Evolutionary conservation across 2,888 invertebrate genomes (phyloP).

Genomic region (Crossocerus cetratus): DNA sequence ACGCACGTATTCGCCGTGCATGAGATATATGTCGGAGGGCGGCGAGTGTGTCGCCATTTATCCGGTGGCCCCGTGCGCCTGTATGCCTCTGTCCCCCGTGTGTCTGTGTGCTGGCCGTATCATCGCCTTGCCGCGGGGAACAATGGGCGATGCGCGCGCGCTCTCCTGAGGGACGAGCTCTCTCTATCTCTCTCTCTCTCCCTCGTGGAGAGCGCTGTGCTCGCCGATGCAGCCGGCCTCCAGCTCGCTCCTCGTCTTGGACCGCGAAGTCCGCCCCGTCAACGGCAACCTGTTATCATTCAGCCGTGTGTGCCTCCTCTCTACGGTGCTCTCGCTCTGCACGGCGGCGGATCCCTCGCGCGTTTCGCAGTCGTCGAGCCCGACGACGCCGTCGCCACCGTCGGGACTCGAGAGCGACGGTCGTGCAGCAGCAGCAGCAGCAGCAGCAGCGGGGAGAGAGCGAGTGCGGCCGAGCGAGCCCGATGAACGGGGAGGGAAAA

Average conservation of each 20-base stretch:
- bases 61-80: conserved; percentile 47
- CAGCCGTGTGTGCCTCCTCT: conserved; percentile 7
- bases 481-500: not conserved
- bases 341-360: too few relatives aligned
- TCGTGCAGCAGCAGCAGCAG: not conserved
- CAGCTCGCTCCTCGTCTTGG: conserved; percentile 23
- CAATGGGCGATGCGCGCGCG: conserved; percentile 59
- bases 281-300: conserved; percentile 54
- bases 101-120: conserved; percentile 43
- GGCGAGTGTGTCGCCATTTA: conserved; percentile 63
- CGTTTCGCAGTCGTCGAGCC: conserved; percentile 17
- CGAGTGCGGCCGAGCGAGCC: not conserved
- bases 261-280: conserved; percentile 13
- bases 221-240: conserved; percentile 19
- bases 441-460: not conserved
- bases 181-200: too few relatives aligned
- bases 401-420: conserved; percentile 15
- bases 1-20: not conserved
- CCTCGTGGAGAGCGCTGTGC: too few relatives aligned
- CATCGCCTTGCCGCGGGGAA: conserved; percentile 53
- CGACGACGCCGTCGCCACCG: conserved; percentile 40
- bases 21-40: conserved; percentile 24
- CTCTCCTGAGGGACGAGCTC: conserved; percentile 25
- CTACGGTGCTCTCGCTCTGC: not conserved
- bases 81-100: too few relatives aligned